phyloP scores from a whole-genome alignment of 2,113 vertebrate genomes.

The Jaculus jaculus region DNA sequence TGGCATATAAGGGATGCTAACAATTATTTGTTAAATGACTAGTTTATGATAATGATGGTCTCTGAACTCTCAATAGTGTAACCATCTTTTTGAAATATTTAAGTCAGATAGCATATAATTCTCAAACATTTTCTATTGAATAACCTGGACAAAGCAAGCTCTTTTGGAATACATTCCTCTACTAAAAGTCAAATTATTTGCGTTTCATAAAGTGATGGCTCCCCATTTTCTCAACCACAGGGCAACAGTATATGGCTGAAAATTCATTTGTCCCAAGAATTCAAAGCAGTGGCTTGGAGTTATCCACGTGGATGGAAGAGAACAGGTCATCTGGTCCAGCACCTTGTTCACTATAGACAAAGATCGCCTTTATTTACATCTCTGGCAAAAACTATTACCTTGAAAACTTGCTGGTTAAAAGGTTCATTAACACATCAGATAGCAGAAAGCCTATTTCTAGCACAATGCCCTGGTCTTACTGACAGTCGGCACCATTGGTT shows the following conservation, averaged over 20 bases:
- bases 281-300: neutral
- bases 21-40: neutral
- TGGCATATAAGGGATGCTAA: neutral
- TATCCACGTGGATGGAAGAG: neutral
- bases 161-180: neutral
- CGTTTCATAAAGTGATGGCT: slow-evolving; percentile 19
- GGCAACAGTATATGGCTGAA: neutral
- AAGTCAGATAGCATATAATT: slow-evolving; percentile 13
- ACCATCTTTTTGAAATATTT: neutral
- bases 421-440: neutral
- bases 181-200: neutral
- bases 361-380: neutral
- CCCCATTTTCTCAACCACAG: neutral
- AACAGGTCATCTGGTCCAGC: neutral
- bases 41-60: neutral
- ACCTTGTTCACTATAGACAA: neutral
- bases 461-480: neutral
- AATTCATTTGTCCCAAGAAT: neutral
- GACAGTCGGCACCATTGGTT: neutral
- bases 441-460: neutral
- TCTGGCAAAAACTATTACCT: neutral
- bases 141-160: neutral
- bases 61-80: neutral
- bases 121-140: slow-evolving; percentile 14
- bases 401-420: neutral